phyloP scores from a whole-genome alignment of 37 sponge, comb jelly and placozoan species.

The Lycopodina hypogea region DNA sequence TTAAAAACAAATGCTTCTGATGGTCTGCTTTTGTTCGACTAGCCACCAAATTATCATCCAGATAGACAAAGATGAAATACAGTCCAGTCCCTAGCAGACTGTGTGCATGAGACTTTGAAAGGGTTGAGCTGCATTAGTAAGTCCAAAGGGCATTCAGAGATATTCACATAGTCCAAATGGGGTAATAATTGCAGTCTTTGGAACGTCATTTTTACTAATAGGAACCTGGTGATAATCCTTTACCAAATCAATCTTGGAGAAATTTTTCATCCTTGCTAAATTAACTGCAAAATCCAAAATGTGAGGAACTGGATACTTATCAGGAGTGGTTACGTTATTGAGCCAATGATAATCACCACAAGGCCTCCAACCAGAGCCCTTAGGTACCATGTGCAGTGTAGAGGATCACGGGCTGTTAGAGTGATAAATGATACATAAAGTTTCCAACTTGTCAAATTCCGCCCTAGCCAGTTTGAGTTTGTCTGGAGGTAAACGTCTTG shows the following conservation, averaged over 20 bases:
- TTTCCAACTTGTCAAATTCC: slow-evolving; percentile 32
- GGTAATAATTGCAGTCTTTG: slow-evolving; percentile 23
- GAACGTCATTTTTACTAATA: slow-evolving; percentile 9
- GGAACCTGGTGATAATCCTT: slow-evolving; percentile 34
- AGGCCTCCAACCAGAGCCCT: slow-evolving; percentile 53
- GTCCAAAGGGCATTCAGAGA: slow-evolving; percentile 27
- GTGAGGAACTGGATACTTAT: slow-evolving; percentile 64
- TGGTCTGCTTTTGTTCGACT: not conserved
- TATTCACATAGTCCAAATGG: not conserved
- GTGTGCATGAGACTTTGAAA: slow-evolving; percentile 43
- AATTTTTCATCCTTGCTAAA: not conserved
- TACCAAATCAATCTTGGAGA: slow-evolving; percentile 19
- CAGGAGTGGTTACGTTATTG: slow-evolving; percentile 45
- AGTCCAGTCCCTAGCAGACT: slow-evolving; percentile 21
- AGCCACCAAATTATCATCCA: too few species aligned
- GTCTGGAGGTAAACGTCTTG: slow-evolving; percentile 37
- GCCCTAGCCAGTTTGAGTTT: slow-evolving; percentile 6
- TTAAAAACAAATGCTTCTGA: slow-evolving; percentile 19
- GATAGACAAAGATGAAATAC: not conserved
- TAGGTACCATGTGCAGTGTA: slow-evolving; percentile 55
- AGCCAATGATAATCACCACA: slow-evolving; percentile 61
- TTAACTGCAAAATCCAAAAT: slow-evolving; percentile 36
- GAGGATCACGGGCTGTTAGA: slow-evolving; percentile 49
- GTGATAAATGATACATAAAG: slow-evolving; percentile 29
- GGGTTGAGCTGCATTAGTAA: slow-evolving; percentile 23